Base-by-base conservation (phyloP, 2,113 vertebrate genomes). In the human (Homo sapiens) region DNA sequence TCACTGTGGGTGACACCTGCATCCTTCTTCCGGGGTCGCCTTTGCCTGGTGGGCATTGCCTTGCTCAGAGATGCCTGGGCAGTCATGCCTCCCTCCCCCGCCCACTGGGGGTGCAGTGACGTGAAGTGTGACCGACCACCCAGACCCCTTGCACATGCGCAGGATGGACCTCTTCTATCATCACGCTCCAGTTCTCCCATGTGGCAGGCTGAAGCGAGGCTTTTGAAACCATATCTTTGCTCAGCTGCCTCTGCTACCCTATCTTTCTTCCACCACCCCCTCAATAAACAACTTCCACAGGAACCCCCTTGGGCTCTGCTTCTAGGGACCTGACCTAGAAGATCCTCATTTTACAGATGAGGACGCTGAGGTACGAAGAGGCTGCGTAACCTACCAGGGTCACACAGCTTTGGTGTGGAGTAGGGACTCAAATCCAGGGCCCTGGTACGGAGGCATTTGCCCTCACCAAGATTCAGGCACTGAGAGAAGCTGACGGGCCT, bases 121-220 rank as follows among this genome's bases (percentile, higher is more conserved):
- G 6, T 2, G 4, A 50, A 38, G 1, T 7, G 2, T 13, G 38
- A 25, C 4, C 14, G 35, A 25, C 4, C 14, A 5, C 79, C 40
- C 87, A 79, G 64, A 7, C n/a, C 27, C 14, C 52, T n/a, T 11
- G 22, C 66, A 50, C 35, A 11, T 75, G 73, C 25, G 32, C 43
- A 82, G 50, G 73, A 83, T 38, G 20, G 30, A 22, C 22, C 38
- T 48, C 27, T 23, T 1, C 23, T 4, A 0, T 57, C 7, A 17
- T 13, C 91, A 90, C 5, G 48, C 13, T 55, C 86, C 48, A n/a
- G 89, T 45, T 57, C 18, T 43, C 38, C 80, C 0, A 0, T 4
- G 57, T 11, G 57, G 64, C 70, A 43, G 52, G 22, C n/a, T n/a
- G 48, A 38, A 90, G 40, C 40, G 10, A 76, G 79, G 55, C 45